Evolutionary conservation across 2,888 invertebrate species (phyloP), one percentile per base, ranked within the genome.

Genomic region (Xestia ashworthii): DNA sequence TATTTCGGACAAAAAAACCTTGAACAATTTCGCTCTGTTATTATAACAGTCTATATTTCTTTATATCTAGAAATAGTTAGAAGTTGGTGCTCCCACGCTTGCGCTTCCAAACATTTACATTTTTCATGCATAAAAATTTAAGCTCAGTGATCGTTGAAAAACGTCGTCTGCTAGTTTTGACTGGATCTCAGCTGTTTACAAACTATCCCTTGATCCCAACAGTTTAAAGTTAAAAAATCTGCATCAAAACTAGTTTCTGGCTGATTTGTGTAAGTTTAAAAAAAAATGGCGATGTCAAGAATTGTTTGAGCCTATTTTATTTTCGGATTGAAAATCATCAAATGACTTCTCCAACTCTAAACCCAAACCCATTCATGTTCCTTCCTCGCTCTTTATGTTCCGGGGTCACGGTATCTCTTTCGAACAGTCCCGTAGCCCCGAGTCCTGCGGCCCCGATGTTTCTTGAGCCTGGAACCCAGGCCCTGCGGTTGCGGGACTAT

Each of bases 181-280:
- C 58, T 79, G 19, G 68, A 71, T 58, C 55, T 22, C n/a, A 84
- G 84, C 60, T 81, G 65, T 44, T 53, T 66, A 71, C 53, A 44
- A 75, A 73, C 67, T 67, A 62, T 48, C 66, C 25, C 64, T 64
- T 67, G 46, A 67, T 76, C 73, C 60, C 58, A 67, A 53, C 67
- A 55, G 32, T 65, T 14, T 19, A 22, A 16, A 53, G 64, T 50
- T 60, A 46, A 11, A 53, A 48, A 55, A 55, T 84, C 58, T 74
- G 2, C 53, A 74, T 46, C 6, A 65, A 64, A 64, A 60, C 32
- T 80, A 46, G n/a, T 25, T 48, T 68, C 38, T 67, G n/a, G 25
- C 9, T 64, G 2, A 44, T 53, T 44, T 70, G 22, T 83, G 41
- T 66, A 66, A 60, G 14, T 60, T 68, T 48, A 5, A 38, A 46